Conservation (phyloP, 92 coral and sea anemone genomes). For the Epizoanthus rinbou region DNA sequence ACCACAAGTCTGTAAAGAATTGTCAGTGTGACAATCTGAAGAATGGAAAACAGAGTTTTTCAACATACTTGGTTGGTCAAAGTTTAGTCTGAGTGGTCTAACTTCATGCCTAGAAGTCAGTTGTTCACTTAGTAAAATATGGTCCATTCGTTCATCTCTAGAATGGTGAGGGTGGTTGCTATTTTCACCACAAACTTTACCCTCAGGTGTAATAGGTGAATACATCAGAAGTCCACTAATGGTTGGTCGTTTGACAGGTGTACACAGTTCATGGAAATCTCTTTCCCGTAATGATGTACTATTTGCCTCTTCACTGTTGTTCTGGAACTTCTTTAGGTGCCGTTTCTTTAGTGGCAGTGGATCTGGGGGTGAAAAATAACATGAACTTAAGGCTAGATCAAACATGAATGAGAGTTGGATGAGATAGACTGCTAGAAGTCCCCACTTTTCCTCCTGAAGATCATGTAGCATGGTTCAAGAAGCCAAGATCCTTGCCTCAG, state of each 20-base stretch:
- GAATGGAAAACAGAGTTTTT: neutral
- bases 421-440: too few species aligned
- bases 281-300: neutral
- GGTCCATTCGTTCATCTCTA: slow-evolving; percentile 23
- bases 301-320: slow-evolving; percentile 17
- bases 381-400: neutral
- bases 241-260: slow-evolving; percentile 21
- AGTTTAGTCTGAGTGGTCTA: slow-evolving; percentile 19
- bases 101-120: slow-evolving; percentile 6
- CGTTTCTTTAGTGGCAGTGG: slow-evolving; percentile 83
- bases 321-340: slow-evolving; percentile 60
- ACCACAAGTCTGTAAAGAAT: slow-evolving; percentile 4
- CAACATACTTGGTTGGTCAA: slow-evolving; percentile 22
- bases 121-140: slow-evolving; percentile 17
- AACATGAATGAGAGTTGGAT: too few species aligned
- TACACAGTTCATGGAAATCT: neutral
- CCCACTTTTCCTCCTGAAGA: too few species aligned
- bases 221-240: slow-evolving; percentile 36
- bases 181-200: slow-evolving; percentile 4
- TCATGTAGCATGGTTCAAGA: too few species aligned
- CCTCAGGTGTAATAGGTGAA: slow-evolving; percentile 39
- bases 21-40: neutral
- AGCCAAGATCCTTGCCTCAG: too few species aligned
- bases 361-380: slow-evolving; percentile 35
- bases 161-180: slow-evolving; percentile 12